A percentile compares a stretch with the other conserved stretches of the same genome.
phyloP scores from a whole-genome alignment of 2,888 invertebrate genomes.

The Hanleya hanleyi region DNA sequence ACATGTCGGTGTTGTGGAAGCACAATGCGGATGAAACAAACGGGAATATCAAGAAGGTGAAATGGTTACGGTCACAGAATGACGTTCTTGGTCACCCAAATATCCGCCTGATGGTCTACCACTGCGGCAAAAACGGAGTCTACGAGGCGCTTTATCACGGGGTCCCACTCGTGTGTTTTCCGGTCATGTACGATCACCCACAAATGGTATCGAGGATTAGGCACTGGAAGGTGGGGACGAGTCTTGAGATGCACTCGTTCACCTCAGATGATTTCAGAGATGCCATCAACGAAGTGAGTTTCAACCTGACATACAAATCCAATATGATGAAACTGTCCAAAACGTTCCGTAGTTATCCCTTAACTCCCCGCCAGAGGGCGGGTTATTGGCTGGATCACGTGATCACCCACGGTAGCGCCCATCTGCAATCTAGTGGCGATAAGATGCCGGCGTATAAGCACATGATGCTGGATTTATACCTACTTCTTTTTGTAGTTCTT shows the following conservation, averaged over 20 bases:
- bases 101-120: background rate
- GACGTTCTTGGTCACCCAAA: background rate
- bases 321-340: background rate
- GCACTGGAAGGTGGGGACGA: background rate
- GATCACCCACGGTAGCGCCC: background rate
- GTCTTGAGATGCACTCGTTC: background rate
- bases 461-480: too few species aligned
- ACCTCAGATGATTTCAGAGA: background rate
- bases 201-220: background rate
- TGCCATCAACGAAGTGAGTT: background rate
- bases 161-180: background rate
- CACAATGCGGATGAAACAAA: background rate
- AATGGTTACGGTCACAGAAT: background rate
- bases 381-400: background rate
- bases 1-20: background rate
- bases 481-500: too few species aligned
- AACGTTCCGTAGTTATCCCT: background rate
- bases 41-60: background rate
- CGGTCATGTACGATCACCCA: background rate
- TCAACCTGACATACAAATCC: background rate
- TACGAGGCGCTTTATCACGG: background rate
- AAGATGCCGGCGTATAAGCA: too few species aligned
- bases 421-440: background rate
- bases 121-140: background rate
- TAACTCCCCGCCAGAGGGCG: background rate